A percentile compares a stretch with the other conserved stretches of the same genome.
Evolutionary conservation across 2,888 invertebrate genomes (phyloP).

Genomic region (Cheilosia soror): DNA sequence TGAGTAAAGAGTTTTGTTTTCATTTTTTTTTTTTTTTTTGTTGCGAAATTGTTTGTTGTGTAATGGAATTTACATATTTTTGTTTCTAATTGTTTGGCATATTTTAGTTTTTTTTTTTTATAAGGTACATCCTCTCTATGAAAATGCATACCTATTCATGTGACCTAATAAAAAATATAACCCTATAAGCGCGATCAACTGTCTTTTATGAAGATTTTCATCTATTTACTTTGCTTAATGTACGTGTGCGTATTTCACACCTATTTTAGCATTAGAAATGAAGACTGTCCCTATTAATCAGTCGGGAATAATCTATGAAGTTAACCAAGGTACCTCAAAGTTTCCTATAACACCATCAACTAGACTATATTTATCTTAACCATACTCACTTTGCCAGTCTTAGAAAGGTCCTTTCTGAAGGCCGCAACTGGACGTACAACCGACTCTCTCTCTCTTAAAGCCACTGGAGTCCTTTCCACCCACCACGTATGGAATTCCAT

Average conservation of each 20-base stretch:
- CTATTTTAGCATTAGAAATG: not conserved
- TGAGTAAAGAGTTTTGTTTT: constrained; percentile 7
- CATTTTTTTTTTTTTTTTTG: not conserved
- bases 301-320: not conserved
- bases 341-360: not conserved
- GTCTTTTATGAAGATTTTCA: too few species aligned
- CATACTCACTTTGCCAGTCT: constrained; percentile 12
- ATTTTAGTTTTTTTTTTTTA: constrained; percentile 32
- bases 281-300: not conserved
- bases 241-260: too few species aligned
- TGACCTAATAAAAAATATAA: too few species aligned
- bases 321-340: not conserved
- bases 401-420: constrained; percentile 24
- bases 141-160: constrained; percentile 15
- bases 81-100: constrained; percentile 2
- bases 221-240: too few species aligned
- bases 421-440: constrained; percentile 23
- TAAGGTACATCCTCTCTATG: constrained; percentile 21
- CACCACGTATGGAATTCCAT: constrained; percentile 19
- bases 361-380: not conserved
- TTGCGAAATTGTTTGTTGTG: constrained; percentile 51
- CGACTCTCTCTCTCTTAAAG: constrained; percentile 4
- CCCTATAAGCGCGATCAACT: too few species aligned
- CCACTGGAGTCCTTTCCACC: not conserved
- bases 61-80: constrained; percentile 56